Base-by-base conservation (phyloP, 2,797 vertebrate genomes). In the Peromyscus nudipes region DNA sequence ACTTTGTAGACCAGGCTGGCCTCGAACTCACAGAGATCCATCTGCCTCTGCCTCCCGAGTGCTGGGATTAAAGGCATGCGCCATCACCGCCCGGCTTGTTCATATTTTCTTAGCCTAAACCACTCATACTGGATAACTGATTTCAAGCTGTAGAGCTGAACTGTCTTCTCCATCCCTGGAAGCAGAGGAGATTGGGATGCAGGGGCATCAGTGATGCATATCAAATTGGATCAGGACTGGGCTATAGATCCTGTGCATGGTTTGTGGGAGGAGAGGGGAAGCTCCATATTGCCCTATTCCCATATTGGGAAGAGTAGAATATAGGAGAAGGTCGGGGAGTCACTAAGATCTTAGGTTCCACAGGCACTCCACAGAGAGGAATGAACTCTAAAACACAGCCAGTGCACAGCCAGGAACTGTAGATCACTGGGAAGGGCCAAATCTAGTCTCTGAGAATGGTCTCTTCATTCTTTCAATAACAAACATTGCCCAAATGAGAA, bases 381-480 rank as follows among this genome's bases (percentile, higher is more conserved):
- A 57, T 60, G 60, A 17, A 67, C n/a, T 90, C 71, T 95, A 85
- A 85, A 79, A 86, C 9, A 27, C 21, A 17, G 37, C 80, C 65
- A 57, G 1, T 86, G 40, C 71, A 31, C 31, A 81, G 49, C 73
- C 90, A 46, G 57, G 84, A 79, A 29, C 34, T 80, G 65, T n/a
- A n/a, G 49, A 82, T 89, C 73, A 86, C 90, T 49, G 79, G 29
- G 23, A 88, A 88, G 43, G 55, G 49, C 37, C 57, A 95, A 57
- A 8, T 31, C 60, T 67, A 49, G 83, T 65, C 34, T 83, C 62
- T 57, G 25, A 40, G 62, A 67, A 49, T 1, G 16, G 10, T 57
- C 57, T 90, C 94, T n/a, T 76, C 19, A n/a, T 17, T 91, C 77
- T 17, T 40, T 73, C n/a, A 86, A 27, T 85, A 64, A 52, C 87